Evolutionary conservation across 2,797 vertebrate genomes (phyloP).

Genomic region (Centroberyx gerrardi): DNA sequence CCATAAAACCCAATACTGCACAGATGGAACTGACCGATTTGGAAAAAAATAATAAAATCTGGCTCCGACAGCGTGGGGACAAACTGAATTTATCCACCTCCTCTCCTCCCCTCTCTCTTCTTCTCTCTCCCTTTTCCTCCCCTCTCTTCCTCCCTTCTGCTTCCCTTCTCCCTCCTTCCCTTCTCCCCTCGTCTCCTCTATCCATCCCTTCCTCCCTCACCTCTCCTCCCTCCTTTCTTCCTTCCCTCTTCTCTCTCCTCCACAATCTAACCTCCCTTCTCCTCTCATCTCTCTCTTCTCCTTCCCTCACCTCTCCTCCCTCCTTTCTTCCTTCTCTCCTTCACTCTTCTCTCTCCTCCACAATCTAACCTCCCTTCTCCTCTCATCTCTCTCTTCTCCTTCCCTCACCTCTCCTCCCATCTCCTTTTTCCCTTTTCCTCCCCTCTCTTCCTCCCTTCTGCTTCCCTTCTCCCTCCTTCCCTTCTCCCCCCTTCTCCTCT

Average conservation of each 20-base stretch:
- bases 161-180: slow-evolving; percentile 13
- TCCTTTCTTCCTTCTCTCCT: neutral
- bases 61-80: slow-evolving; percentile 27
- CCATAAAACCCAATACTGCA: slow-evolving; percentile 55
- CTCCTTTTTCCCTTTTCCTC: neutral
- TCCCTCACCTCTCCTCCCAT: neutral
- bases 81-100: slow-evolving; percentile 40
- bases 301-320: neutral
- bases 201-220: too few relatives aligned
- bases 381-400: neutral
- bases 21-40: slow-evolving; percentile 58
- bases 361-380: too few relatives aligned
- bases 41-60: slow-evolving; percentile 32
- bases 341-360: neutral
- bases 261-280: neutral
- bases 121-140: neutral
- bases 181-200: neutral
- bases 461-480: neutral
- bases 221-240: neutral
- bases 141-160: slow-evolving; percentile 4
- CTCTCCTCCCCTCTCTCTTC: neutral
- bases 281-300: neutral
- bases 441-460: neutral
- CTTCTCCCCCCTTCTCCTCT: neutral
- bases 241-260: neutral